These are phyloP conservation scores for Gavialis gangeticus DNA, from an alignment of 2,113 vertebrate species.

Conservation along the genomic window DNA sequence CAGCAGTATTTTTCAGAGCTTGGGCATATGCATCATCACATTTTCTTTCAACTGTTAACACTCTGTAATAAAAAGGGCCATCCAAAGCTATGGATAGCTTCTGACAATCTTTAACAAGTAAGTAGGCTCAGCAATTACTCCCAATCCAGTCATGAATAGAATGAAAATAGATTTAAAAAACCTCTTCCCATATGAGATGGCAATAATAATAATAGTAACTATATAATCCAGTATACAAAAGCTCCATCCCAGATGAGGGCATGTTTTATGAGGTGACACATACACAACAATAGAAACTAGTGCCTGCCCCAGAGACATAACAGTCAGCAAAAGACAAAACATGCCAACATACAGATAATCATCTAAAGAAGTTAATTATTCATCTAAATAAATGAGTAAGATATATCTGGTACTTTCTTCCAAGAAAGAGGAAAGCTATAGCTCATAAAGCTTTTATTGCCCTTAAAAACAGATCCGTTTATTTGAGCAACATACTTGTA, in stretches of 20 bases:
- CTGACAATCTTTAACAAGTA: not conserved
- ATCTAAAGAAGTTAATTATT: not conserved
- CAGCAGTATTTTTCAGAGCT: too few relatives aligned
- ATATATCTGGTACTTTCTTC: not conserved
- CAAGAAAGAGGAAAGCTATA: not conserved
- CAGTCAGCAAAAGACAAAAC: not conserved
- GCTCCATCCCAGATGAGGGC: not conserved
- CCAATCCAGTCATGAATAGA: not conserved
- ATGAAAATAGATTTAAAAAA: not conserved
- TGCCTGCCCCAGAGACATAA: not conserved
- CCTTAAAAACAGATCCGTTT: not conserved
- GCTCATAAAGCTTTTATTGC: not conserved
- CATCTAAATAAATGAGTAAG: not conserved
- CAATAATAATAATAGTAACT: not conserved
- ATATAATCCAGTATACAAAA: not conserved
- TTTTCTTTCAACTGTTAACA: not conserved
- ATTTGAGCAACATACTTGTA: not conserved
- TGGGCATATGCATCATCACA: too few relatives aligned
- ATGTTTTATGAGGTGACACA: accelerated
- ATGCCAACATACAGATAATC: not conserved
- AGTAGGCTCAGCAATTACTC: not conserved
- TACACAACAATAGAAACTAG: not conserved
- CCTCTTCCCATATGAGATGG: not conserved
- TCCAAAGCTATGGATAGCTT: not conserved
- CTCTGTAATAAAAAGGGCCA: not conserved